phyloP scores from a whole-genome alignment of 2,113 vertebrate species.

The Megalops atlanticus region DNA sequence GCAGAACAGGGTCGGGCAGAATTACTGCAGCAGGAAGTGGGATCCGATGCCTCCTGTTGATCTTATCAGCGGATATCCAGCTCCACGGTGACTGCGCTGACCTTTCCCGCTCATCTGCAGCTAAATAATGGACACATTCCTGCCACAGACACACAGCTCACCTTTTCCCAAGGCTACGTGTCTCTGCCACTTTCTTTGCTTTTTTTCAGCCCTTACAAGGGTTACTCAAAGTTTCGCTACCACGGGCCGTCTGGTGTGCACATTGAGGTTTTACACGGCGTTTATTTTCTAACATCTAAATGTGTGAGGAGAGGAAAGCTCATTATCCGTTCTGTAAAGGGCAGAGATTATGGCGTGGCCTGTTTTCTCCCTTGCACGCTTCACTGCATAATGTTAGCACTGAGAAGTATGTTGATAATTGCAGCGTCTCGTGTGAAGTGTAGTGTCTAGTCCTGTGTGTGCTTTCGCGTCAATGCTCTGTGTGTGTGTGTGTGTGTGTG shows the following conservation, averaged over 20 bases:
- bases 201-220: neutral
- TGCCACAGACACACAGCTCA: neutral
- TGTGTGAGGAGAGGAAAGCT: slow-evolving; percentile 3
- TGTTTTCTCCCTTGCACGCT: neutral
- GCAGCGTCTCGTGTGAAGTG: neutral
- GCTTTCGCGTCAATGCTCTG: neutral
- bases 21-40: neutral
- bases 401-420: neutral
- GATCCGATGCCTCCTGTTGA: neutral
- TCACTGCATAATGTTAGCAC: neutral
- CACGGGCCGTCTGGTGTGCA: neutral
- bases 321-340: slow-evolving; percentile 16
- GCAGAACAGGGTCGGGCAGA: neutral
- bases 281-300: neutral
- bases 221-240: neutral
- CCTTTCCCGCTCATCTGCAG: slow-evolving; percentile 19
- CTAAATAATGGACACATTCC: neutral
- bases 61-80: neutral
- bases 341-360: neutral
- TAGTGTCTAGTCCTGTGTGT: neutral
- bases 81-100: neutral
- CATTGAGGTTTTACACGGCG: neutral
- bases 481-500: neutral
- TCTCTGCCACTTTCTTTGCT: neutral
- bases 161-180: neutral